Evolutionary conservation across 2,888 invertebrate genomes (phyloP).

Genomic region (Acleris laterana): DNA sequence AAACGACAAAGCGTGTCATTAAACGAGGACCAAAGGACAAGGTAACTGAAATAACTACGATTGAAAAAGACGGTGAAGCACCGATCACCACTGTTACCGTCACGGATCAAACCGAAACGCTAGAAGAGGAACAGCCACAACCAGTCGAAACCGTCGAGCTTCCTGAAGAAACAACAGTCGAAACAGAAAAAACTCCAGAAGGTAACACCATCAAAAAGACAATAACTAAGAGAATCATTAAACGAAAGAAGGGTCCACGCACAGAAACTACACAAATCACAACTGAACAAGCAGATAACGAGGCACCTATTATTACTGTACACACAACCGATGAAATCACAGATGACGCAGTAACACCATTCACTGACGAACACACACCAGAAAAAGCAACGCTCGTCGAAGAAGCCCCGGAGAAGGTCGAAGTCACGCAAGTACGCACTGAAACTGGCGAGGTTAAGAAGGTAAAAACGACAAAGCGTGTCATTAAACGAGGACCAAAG

Average conservation of each 20-base stretch:
- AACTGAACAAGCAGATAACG: constrained; percentile 49
- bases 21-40: constrained; percentile 52
- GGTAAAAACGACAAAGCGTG: too few relatives aligned
- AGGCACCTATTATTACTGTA: constrained; percentile 47
- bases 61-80: constrained; percentile 54
- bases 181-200: constrained; percentile 46
- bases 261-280: constrained; percentile 42
- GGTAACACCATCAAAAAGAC: constrained; percentile 51
- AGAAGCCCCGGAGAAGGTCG: too few relatives aligned
- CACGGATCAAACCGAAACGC: constrained; percentile 30
- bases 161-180: constrained; percentile 54
- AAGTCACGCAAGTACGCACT: too few relatives aligned
- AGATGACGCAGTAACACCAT: too few relatives aligned
- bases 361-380: too few relatives aligned
- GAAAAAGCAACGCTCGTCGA: too few relatives aligned
- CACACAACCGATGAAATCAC: too few relatives aligned
- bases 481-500: constrained; percentile 43
- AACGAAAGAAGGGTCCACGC: constrained; percentile 59
- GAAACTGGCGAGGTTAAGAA: too few relatives aligned
- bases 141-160: constrained; percentile 52
- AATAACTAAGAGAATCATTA: constrained; percentile 58
- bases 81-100: constrained; percentile 52
- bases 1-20: constrained; percentile 28
- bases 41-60: constrained; percentile 42
- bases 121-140: constrained; percentile 33